Evolutionary conservation across 2,888 invertebrate species (phyloP).

Genomic region (Therioaphis trifolii): DNA sequence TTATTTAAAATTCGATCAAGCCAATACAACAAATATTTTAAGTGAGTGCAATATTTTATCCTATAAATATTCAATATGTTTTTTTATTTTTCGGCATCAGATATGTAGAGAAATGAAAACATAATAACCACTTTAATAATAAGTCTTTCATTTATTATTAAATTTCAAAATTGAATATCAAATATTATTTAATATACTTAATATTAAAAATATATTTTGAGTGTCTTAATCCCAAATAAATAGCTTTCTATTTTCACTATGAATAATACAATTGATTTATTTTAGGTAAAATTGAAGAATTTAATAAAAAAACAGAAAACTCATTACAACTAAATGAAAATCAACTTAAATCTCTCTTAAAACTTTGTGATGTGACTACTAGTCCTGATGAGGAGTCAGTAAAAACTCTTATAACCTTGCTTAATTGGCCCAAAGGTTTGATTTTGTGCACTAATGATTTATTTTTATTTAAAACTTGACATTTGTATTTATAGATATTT

Average conservation of each 20-base stretch:
- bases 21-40: constrained; percentile 79
- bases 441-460: background rate
- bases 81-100: too few species aligned
- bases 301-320: constrained; percentile 76
- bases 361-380: constrained; percentile 72
- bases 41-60: constrained; percentile 71
- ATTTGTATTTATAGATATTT: constrained; percentile 72
- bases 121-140: too few species aligned
- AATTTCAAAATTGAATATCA: too few species aligned
- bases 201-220: too few species aligned
- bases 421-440: constrained; percentile 82
- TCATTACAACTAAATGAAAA: constrained; percentile 72
- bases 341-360: constrained; percentile 75
- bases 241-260: too few species aligned
- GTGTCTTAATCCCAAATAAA: too few species aligned
- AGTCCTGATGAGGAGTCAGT: constrained; percentile 47
- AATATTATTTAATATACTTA: background rate
- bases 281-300: constrained; percentile 72
- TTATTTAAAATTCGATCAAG: constrained; percentile 81
- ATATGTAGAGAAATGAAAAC: too few species aligned
- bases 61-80: background rate
- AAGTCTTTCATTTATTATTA: too few species aligned
- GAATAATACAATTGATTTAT: constrained; percentile 40
- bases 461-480: background rate
- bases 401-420: constrained; percentile 73